A percentile compares a stretch with the other conserved stretches of the same genome.
These are phyloP conservation scores for Furcula furcula DNA, from an alignment of 2,888 invertebrate genomes.

Conservation along the genomic window DNA sequence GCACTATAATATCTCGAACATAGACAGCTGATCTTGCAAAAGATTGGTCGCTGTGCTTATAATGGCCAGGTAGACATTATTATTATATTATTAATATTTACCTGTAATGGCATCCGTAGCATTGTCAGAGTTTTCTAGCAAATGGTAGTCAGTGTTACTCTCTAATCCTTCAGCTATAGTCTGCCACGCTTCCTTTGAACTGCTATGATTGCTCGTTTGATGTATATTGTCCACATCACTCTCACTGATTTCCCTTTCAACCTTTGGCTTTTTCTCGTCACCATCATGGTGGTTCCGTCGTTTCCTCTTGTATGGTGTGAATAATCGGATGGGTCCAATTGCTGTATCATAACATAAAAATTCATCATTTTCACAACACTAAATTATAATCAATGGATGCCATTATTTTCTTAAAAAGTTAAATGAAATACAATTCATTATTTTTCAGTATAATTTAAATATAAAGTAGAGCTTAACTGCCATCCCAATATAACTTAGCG, in stretches of 20 bases:
- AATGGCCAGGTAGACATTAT: background rate
- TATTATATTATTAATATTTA: constrained; percentile 15
- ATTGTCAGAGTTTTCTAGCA: constrained; percentile 73
- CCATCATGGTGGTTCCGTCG: constrained; percentile 80
- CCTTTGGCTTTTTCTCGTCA: constrained; percentile 66
- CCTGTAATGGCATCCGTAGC: constrained; percentile 51
- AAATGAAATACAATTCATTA: too few relatives aligned
- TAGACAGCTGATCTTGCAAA: too few relatives aligned
- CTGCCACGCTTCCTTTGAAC: constrained; percentile 85
- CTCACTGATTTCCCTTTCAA: constrained; percentile 75
- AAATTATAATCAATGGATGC: too few relatives aligned
- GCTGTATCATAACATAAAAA: constrained; percentile 61
- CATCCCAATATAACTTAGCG: too few relatives aligned
- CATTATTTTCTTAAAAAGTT: too few relatives aligned
- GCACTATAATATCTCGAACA: too few relatives aligned
- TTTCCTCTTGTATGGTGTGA: constrained; percentile 95
- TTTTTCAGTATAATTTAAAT: too few relatives aligned
- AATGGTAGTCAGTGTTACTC: constrained; percentile 81
- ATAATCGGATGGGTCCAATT: constrained; percentile 94
- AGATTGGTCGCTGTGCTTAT: too few relatives aligned
- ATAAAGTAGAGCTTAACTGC: too few relatives aligned
- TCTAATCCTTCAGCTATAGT: constrained; percentile 85
- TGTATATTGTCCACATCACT: constrained; percentile 79
- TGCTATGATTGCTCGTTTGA: constrained; percentile 64
- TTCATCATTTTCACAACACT: too few relatives aligned